Evolutionary conservation across 2,888 invertebrate species (phyloP).

Genomic region (Drosophila falleni): DNA sequence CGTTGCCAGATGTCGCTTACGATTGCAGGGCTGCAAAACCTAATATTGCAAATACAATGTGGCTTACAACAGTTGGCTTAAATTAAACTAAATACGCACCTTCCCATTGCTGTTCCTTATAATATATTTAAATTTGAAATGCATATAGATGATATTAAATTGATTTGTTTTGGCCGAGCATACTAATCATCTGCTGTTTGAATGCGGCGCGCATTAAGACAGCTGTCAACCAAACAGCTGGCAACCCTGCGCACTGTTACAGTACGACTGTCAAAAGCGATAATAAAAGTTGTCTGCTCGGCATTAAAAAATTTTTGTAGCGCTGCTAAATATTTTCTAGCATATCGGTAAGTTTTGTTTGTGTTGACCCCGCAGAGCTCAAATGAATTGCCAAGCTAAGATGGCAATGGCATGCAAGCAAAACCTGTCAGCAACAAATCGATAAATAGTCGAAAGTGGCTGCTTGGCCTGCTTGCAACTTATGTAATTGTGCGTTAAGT

Average conservation of each 20-base stretch:
- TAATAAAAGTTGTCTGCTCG: slow-evolving; percentile 74
- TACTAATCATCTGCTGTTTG: slow-evolving; percentile 1
- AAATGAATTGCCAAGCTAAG: not conserved
- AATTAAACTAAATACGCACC: not conserved
- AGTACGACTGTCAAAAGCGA: slow-evolving; percentile 72
- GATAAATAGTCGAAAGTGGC: slow-evolving; percentile 25
- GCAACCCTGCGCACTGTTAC: slow-evolving; percentile 63
- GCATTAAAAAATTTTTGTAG: slow-evolving; percentile 62
- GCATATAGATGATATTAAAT: not conserved
- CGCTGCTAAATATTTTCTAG: slow-evolving; percentile 76
- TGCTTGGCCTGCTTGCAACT: slow-evolving; percentile 55
- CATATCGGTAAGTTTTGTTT: slow-evolving; percentile 71
- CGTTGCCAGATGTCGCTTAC: slow-evolving; percentile 14
- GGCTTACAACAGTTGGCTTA: not conserved
- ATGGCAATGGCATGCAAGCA: no score
- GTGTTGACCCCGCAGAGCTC: not conserved
- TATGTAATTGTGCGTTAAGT: slow-evolving; percentile 69
- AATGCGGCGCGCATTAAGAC: slow-evolving; percentile 36
- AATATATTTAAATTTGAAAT: not conserved
- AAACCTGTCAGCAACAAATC: not conserved
- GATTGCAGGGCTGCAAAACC: slow-evolving; percentile 11
- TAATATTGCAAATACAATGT: not conserved
- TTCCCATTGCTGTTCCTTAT: not conserved
- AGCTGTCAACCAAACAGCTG: slow-evolving; percentile 63
- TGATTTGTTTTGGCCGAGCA: not conserved